Evolutionary conservation across 2,888 invertebrate species (phyloP), one percentile per base, ranked within the genome.

Genomic region (Mimachlamys varia): DNA sequence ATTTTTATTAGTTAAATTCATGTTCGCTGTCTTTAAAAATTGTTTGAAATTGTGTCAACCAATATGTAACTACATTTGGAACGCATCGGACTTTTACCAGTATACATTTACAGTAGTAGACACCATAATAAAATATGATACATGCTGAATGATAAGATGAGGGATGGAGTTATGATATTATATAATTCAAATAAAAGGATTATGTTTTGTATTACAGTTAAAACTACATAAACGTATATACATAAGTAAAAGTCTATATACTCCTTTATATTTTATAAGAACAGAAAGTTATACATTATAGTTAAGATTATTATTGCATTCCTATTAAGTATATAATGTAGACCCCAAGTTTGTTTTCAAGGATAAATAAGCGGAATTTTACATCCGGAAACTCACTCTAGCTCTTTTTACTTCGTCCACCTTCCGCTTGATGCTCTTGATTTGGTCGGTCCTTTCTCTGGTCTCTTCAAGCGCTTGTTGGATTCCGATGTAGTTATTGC

Each of bases 361-460:
- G 19, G 13, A 7, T 19, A 55, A 58, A 7, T 22, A 2, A 13
- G 12, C 33, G 22, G 12, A 76, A 10, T 76, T 76, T 33, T 27
- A 10, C 22, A 15, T 33, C 33, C 33, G 7, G 33, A 5, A 33
- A 37, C 89, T 88, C 92, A 95, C 95, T 93, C 94, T 94, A 62
- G 94, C 92, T 92, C 94, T 94, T 87, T 94, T 94, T 88, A 95
- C 91, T 88, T 95, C 95, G n/a, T 95, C 94, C 15, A 95, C 94
- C 88, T 93, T 94, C 17, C 94, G 90, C 89, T 94, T 93, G 88
- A 95, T 90, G 76, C 94, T 93, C 92, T 92, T 94, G 62, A 95
- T 90, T 22, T 94, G 92, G 0, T 90, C 91, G 27, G 92, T 91
- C 17, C 93, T 92, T 44, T 94, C 94, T 58, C 92, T 91, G 17